These are phyloP conservation scores for Caranx ignobilis DNA, from an alignment of 2,113 vertebrate genomes.

Conservation along the genomic window DNA sequence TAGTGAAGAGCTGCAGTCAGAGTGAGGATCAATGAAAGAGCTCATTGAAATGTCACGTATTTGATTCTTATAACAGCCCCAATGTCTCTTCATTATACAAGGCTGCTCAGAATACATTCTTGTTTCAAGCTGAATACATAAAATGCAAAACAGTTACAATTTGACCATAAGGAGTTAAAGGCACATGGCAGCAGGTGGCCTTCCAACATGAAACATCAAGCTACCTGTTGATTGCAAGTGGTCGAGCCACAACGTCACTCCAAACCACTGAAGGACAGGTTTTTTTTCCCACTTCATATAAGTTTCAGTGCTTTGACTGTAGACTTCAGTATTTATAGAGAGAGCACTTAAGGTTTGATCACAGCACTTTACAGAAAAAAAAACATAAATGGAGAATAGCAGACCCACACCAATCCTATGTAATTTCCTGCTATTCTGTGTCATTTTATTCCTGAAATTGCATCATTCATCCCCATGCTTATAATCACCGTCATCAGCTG, in stretches of 20 bases:
- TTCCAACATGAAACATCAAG: slow-evolving; percentile 13
- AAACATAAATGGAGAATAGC: neutral
- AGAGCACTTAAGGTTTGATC: neutral
- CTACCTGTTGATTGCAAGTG: slow-evolving; percentile 42
- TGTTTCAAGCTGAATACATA: neutral
- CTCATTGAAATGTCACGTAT: slow-evolving; percentile 54
- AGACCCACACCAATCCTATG: neutral
- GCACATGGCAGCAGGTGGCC: neutral
- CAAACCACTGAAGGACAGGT: slow-evolving; percentile 22
- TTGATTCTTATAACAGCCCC: slow-evolving; percentile 39
- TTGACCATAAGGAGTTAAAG: neutral
- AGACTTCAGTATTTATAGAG: neutral
- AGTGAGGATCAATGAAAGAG: slow-evolving; percentile 44
- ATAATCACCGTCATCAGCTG: neutral
- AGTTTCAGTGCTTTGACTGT: neutral
- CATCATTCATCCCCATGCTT: slow-evolving; percentile 14
- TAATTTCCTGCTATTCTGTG: neutral
- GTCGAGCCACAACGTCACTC: slow-evolving; percentile 20
- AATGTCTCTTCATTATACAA: slow-evolving; percentile 15
- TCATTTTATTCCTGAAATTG: slow-evolving; percentile 10
- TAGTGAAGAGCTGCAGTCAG: slow-evolving; percentile 34
- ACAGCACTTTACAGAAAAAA: neutral
- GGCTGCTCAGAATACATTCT: neutral
- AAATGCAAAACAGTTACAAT: neutral
- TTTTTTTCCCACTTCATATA: neutral